Evolutionary conservation across 2,797 vertebrate species (phyloP), one percentile per base, ranked within the genome.

Genomic region (Helicolenus hilgendorfi): DNA sequence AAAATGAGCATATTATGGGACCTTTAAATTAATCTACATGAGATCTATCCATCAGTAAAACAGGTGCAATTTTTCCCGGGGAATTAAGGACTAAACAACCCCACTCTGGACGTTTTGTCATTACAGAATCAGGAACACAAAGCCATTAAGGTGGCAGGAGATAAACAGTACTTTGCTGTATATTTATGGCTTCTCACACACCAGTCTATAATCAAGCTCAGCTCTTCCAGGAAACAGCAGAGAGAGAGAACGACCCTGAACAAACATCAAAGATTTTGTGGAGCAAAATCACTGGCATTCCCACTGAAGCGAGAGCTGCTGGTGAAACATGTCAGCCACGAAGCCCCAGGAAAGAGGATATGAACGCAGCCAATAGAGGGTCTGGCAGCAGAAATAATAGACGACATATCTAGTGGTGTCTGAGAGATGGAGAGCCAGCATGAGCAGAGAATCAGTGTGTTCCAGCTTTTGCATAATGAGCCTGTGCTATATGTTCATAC

Each of bases 301-400:
- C 55, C n/a, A 31, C 35, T 75, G 38, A 63, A 38, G 59, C 4
- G 20, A 38, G 64, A 82, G 58, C 72, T 63, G 56, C 72, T 55
- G 45, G 55, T 35, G 22, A 53, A 76, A 82, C 31, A 71, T 72
- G 71, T 36, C 77, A 62, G 63, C 71, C 58, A 79, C 60, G 27
- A 58, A 49, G 63, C 72, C 71, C 36, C 60, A 33, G 86, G 83
- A 83, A 56, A 75, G 31, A 88, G 69, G 76, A 87, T 53, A 59
- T 77, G 73, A 72, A 87, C 55, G 64, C 68, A 83, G 84, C 75
- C 80, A 86, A 60, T 15, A 31, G 11, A 22, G 20, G 18, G 18
- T 70, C 74, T 77, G 71, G 71, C 41, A 45, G 55, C 53, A 63
- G 26, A 65, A 63, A 68, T 60, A 36, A 77, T 53, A 7, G 22